phyloP scores from a whole-genome alignment of 2,888 invertebrate genomes.

The Taphrorychus bicolor region DNA sequence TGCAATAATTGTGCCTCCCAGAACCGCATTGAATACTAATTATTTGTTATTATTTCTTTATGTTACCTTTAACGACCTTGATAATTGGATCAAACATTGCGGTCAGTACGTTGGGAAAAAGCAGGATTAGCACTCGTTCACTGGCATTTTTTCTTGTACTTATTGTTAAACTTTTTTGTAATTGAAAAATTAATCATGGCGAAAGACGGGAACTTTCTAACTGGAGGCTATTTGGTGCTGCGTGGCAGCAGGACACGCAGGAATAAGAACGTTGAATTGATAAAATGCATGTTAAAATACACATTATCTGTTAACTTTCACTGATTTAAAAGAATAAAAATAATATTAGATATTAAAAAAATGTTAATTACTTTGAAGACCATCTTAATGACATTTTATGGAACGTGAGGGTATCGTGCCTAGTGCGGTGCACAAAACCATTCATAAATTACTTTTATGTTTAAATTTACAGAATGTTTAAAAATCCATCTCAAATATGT shows the following conservation, averaged over 20 bases:
- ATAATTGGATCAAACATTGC: conserved; percentile 1
- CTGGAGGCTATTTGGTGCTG: neutral
- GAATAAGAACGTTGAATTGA: neutral
- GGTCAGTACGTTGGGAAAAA: neutral
- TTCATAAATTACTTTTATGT: too few species aligned
- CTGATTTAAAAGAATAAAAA: too few species aligned
- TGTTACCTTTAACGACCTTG: conserved; percentile 2
- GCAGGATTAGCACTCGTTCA: neutral
- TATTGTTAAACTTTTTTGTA: neutral
- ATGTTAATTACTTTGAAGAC: too few species aligned
- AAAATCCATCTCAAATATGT: too few species aligned
- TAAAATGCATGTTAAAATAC: too few species aligned
- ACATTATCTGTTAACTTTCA: too few species aligned
- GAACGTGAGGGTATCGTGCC: too few species aligned
- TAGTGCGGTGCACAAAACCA: too few species aligned
- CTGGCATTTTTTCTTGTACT: neutral
- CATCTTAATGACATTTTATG: too few species aligned
- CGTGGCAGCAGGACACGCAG: neutral
- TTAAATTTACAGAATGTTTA: too few species aligned
- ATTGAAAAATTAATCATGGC: neutral
- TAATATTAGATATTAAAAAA: too few species aligned
- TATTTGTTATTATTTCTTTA: neutral
- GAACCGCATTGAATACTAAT: neutral
- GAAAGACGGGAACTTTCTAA: neutral
- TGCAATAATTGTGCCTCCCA: neutral